phyloP scores from a whole-genome alignment of 2,113 vertebrate genomes.

The Gymnocephalus cernua region DNA sequence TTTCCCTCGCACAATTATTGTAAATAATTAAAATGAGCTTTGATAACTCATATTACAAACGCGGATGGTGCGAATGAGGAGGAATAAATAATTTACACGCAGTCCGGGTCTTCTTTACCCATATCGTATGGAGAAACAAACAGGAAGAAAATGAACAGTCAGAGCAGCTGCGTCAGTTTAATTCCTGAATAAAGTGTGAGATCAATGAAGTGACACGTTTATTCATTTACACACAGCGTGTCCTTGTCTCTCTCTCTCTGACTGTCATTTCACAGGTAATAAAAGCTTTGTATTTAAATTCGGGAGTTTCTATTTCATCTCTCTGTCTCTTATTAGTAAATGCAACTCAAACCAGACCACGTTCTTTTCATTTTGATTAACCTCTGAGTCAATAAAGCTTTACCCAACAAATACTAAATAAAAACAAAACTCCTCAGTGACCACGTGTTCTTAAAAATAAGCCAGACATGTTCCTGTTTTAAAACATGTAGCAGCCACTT shows the following conservation, averaged over 20 bases:
- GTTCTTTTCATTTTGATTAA: not conserved
- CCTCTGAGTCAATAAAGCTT: conserved; percentile 1
- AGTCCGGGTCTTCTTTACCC: conserved; percentile 71
- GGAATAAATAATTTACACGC: conserved; percentile 94
- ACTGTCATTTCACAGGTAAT: conserved; percentile 59
- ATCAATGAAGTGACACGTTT: conserved; percentile 38
- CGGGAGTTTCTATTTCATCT: conserved; percentile 4
- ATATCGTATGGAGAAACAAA: conserved; percentile 70
- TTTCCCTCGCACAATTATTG: conserved; percentile 90
- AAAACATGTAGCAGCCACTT: not conserved
- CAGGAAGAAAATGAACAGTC: conserved; percentile 28
- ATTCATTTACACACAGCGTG: conserved; percentile 73
- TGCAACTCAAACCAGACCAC: not conserved
- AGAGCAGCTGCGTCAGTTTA: not conserved
- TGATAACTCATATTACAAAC: conserved; percentile 99
- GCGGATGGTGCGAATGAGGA: conserved; percentile 90
- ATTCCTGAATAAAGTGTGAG: conserved; percentile 13
- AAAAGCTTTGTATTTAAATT: conserved; percentile 81
- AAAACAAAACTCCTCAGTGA: not conserved
- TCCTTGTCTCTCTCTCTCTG: not conserved
- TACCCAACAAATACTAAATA: not conserved
- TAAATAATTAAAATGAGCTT: conserved; percentile 97
- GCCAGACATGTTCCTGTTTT: not conserved
- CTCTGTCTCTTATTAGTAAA: conserved; percentile 17
- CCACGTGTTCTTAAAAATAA: conserved; percentile 22